Evolutionary conservation across 2,113 vertebrate species (phyloP), one percentile per base, ranked within the genome.

Genomic region (Canis aureus): DNA sequence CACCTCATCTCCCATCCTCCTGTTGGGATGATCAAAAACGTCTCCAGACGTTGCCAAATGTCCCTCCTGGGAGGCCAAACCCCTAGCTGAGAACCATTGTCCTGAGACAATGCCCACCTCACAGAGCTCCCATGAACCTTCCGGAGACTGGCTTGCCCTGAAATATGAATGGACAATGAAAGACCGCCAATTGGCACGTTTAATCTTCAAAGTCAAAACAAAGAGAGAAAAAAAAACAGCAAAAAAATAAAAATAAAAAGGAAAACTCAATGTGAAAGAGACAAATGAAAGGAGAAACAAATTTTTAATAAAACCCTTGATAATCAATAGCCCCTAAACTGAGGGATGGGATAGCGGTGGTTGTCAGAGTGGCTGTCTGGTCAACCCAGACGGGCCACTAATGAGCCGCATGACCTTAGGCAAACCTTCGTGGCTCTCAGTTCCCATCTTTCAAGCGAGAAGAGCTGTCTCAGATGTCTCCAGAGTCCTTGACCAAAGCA

Each of bases 331-430:
- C 35, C 83, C 43, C 43, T 60, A 22, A 7, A 43, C 15, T 19
- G 49, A 49, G n/a, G 79, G 27, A n/a, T 0, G 4, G 11, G 29
- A 19, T 8, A 49, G 55, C 2, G 7, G 51, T 0, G 0, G 51
- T 6, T 35, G 71, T 5, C 4, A 2, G 62, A 29, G 76, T 9
- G 19, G 53, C 73, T 12, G 11, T 60, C 62, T 35, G 22, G 23
- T 32, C 62, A 32, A 12, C 22, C 6, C 0, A 1, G 13, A 79
- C 20, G 38, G 8, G n/a, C 66, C 20, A 5, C 57, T n/a, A 43
- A n/a, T 8, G 16, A 49, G 60, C 25, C 1, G 0, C 35, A 51
- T 15, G 66, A 35, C 79, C 55, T 62, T 5, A 10, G 74, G 3
- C 13, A 35, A 73, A 25, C 35, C 43, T 66, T 80, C 38, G 11